Conservation (phyloP, 2,888 invertebrate genomes). For the Galeopsomyia nigrocyanea region DNA sequence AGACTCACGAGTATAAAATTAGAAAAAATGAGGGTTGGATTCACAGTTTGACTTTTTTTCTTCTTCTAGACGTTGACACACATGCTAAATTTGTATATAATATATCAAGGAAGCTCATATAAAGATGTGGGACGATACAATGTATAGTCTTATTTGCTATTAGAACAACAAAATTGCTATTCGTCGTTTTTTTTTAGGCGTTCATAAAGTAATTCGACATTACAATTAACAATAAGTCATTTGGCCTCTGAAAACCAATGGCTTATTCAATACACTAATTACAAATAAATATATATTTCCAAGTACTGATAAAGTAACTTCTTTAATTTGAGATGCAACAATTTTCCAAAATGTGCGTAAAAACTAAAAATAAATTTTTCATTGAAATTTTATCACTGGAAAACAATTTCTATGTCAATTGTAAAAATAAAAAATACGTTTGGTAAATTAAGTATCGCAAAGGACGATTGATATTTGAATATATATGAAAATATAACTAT, state of each 20-base stretch:
- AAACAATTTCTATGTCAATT: not conserved
- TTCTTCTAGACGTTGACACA: conserved; percentile 1
- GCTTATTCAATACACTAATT: conserved; percentile 33
- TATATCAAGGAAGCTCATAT: not conserved
- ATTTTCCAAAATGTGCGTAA: not conserved
- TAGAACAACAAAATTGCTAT: conserved; percentile 29
- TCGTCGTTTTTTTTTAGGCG: not conserved
- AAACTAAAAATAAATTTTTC: not conserved
- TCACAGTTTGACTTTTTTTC: conserved; percentile 8
- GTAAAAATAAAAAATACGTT: not conserved
- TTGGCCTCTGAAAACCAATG: conserved; percentile 16
- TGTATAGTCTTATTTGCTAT: conserved; percentile 11
- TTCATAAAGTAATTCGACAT: conserved; percentile 13
- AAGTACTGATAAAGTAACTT: conserved; percentile 26
- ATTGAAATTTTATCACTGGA: not conserved
- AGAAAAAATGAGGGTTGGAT: not conserved
- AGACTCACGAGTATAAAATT: conserved; percentile 2
- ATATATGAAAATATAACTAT: too few relatives aligned
- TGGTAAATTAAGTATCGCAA: not conserved
- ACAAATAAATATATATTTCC: conserved; percentile 25
- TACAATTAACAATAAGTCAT: conserved; percentile 14
- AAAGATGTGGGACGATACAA: conserved; percentile 6
- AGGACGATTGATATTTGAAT: too few relatives aligned
- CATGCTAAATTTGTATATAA: conserved; percentile 6
- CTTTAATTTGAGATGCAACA: conserved; percentile 13